These are phyloP conservation scores for Uloborus plumipes DNA, from an alignment of 2,888 invertebrate species.

Conservation along the genomic window DNA sequence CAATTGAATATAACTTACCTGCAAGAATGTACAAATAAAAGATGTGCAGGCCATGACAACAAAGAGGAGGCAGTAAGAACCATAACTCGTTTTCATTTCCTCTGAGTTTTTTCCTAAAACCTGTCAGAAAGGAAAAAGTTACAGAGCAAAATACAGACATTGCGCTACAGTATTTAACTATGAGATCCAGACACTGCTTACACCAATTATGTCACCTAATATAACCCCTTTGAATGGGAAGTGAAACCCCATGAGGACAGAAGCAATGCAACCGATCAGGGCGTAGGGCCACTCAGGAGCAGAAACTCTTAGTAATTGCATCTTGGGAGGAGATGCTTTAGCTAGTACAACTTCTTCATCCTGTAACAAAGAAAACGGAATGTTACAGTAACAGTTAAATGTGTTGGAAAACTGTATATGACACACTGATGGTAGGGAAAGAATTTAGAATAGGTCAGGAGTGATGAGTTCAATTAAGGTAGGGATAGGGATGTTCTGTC, in stretches of 20 bases:
- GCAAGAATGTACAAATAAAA: constrained; percentile 79
- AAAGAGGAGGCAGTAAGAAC: constrained; percentile 75
- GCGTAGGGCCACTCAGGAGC: constrained; percentile 79
- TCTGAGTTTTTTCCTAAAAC: constrained; percentile 15
- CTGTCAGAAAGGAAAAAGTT: constrained; percentile 1
- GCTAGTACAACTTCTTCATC: constrained; percentile 20
- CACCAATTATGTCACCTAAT: constrained; percentile 80
- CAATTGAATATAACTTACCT: constrained; percentile 76
- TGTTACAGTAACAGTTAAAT: not conserved
- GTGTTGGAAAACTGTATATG: too few relatives aligned
- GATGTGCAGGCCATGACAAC: constrained; percentile 78
- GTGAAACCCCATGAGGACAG: constrained; percentile 79
- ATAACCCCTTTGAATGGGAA: constrained; percentile 82
- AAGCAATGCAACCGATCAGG: constrained; percentile 77
- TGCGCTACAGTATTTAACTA: not conserved
- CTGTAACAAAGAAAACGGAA: not conserved
- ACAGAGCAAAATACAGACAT: not conserved
- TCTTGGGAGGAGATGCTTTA: constrained; percentile 64
- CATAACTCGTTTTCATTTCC: constrained; percentile 17
- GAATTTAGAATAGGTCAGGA: too few relatives aligned
- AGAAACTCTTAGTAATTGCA: constrained; percentile 78
- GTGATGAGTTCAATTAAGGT: too few relatives aligned
- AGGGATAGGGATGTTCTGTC: too few relatives aligned
- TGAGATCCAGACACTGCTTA: not conserved
- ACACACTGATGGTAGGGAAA: too few relatives aligned